Conservation (phyloP, 1,140 invertebrate genomes). For the Armadillidium nasatum region DNA sequence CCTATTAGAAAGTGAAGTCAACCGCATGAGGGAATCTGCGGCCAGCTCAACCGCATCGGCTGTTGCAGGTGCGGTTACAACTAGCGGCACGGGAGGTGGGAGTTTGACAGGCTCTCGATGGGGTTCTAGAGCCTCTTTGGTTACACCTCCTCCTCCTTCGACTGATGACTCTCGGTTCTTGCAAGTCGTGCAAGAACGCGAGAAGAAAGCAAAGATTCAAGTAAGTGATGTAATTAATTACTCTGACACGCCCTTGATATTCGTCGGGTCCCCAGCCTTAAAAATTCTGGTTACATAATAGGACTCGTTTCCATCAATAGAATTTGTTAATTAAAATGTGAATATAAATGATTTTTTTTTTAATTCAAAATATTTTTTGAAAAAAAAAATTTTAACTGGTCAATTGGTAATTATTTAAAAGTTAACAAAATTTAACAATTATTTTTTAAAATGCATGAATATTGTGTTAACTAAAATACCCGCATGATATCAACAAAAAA, state of each 20-base stretch:
- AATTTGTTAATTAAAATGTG: no score
- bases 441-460: no score
- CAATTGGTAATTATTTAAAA: no score
- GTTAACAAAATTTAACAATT: no score
- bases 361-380: no score
- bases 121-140: constrained; percentile 40
- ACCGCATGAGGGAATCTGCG: constrained; percentile 57
- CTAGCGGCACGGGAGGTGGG: constrained; percentile 27
- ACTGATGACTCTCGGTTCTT: constrained; percentile 44
- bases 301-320: background rate
- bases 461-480: no score
- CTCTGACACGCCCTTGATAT: background rate
- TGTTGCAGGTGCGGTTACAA: constrained; percentile 6
- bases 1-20: constrained; percentile 56
- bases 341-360: no score
- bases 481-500: no score
- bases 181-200: constrained; percentile 42
- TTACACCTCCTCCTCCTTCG: constrained; percentile 37
- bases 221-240: constrained; percentile 31
- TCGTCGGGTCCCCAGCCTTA: background rate
- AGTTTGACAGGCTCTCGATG: constrained; percentile 35
- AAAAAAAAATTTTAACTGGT: no score
- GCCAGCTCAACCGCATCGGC: constrained; percentile 45
- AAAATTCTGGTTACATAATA: background rate
- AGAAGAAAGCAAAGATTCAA: constrained; percentile 43